A percentile compares a stretch with the other conserved stretches of the same genome.
These are phyloP conservation scores for Poeciliopsis turneri DNA, from an alignment of 2,797 vertebrate genomes.

Conservation along the genomic window DNA sequence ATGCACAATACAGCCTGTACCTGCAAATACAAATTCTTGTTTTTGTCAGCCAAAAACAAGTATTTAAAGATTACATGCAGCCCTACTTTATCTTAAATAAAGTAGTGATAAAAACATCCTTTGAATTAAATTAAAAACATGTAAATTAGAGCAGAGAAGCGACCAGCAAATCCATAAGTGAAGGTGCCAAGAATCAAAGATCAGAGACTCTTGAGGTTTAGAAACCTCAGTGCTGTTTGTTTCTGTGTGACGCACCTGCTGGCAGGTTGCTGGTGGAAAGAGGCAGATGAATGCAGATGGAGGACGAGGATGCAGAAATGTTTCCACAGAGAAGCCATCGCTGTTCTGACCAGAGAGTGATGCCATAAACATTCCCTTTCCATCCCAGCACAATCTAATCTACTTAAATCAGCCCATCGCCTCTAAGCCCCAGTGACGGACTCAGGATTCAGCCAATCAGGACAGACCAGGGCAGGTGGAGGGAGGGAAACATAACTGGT, in stretches of 20 bases:
- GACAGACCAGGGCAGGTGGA: neutral
- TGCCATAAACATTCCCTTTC: constrained; percentile 44
- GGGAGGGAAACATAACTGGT: neutral
- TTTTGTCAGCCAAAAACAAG: neutral
- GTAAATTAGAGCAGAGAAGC: neutral
- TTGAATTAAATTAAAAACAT: neutral
- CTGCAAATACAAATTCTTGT: no score
- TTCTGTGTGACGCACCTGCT: constrained; percentile 45
- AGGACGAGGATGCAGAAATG: constrained; percentile 46
- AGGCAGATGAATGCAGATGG: constrained; percentile 30
- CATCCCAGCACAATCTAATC: constrained; percentile 52
- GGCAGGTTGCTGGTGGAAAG: constrained; percentile 12
- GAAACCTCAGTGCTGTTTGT: neutral
- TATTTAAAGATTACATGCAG: neutral
- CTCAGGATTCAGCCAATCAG: constrained; percentile 48
- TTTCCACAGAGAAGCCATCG: constrained; percentile 63
- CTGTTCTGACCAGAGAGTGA: constrained; percentile 40
- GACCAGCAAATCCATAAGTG: neutral
- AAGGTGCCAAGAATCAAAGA: constrained; percentile 17
- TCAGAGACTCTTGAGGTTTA: constrained; percentile 25
- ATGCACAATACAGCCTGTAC: no score
- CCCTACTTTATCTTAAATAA: neutral
- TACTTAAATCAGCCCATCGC: constrained; percentile 65
- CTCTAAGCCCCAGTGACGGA: constrained; percentile 48
- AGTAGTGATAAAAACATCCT: neutral